Evolutionary conservation across 2,888 invertebrate species (phyloP).

Genomic region (Lepas anatifera): DNA sequence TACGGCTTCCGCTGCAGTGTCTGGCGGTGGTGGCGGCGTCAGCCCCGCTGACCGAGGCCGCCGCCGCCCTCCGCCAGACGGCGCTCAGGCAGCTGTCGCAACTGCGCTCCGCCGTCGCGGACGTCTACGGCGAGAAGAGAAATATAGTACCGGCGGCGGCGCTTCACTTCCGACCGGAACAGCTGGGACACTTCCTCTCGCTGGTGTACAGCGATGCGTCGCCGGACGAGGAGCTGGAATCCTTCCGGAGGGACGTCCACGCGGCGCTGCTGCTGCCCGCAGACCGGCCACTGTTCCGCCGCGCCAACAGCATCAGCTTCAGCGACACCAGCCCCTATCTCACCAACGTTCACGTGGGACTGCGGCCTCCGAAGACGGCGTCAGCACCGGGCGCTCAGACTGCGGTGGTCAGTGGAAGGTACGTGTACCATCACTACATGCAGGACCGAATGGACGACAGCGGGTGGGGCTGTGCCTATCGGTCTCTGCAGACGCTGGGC

Average conservation of each 20-base stretch:
- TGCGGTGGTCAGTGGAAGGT: conserved; percentile 58
- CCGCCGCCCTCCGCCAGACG: conserved; percentile 4
- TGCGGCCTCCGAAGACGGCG: conserved; percentile 33
- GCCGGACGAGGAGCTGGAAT: conserved; percentile 21
- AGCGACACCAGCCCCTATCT: conserved; percentile 40
- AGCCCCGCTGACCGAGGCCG: neutral
- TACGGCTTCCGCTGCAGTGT: neutral
- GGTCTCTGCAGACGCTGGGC: conserved; percentile 88
- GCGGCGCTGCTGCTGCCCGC: conserved; percentile 52
- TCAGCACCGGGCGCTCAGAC: conserved; percentile 32
- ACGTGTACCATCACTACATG: conserved; percentile 93
- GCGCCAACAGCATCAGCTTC: conserved; percentile 45
- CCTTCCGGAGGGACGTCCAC: conserved; percentile 55
- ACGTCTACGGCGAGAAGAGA: neutral
- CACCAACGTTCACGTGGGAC: conserved; percentile 59
- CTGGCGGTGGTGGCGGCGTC: neutral
- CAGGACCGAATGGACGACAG: conserved; percentile 87
- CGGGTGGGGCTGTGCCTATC: conserved; percentile 99
- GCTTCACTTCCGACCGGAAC: conserved; percentile 2
- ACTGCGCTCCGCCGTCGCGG: neutral
- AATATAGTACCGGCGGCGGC: neutral
- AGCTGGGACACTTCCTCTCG: neutral
- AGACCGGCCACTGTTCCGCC: conserved; percentile 59
- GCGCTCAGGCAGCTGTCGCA: conserved; percentile 2
- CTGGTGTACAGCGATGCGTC: neutral